Base-by-base conservation (phyloP, 92 coral and sea anemone species). In the Actinernus sp. region DNA sequence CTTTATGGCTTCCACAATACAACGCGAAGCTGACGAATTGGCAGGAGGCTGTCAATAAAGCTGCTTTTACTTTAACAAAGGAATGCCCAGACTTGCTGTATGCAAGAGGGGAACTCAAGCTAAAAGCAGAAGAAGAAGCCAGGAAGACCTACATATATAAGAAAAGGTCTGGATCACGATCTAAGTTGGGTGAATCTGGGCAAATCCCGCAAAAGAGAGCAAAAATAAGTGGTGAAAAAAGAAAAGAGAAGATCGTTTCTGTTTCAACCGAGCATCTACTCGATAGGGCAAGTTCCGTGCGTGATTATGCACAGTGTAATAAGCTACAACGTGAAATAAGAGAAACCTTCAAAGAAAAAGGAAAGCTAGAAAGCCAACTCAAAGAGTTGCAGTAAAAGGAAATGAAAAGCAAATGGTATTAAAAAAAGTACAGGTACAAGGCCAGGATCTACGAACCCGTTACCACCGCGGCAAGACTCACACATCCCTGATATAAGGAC, bases 11-110 rank as follows among this genome's bases (percentile, higher is more conserved):
- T n/a, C n/a, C n/a, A n/a, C n/a, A n/a, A n/a, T n/a, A 41, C 37
- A 39, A 58, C 9, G 75, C 81, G 27, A 39, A 55, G 3, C 67
- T 81, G 7, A 81, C 14, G 23, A 52, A 63, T 50, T 81, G 88
- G 88, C 88, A 72, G 46, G 41, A 81, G 38, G 76, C 81, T 7
- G 81, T 81, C 17, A 81, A 73, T 45, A 59, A 24, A 9, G 24
- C 29, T n/a, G 66, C 88, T 11, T 49, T 28, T 33, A 69, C 72
- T 7, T 28, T 72, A 10, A 63, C 57, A 18, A 65, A 50, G n/a
- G 18, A 71, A 40, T 73, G 71, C 43, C 80, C 80, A 25, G 63
- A 63, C 53, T 47, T 66, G 44, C 55, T 81, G 25, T 81, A 81
- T 26, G 45, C 63, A 41, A 37, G 88, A 45, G 76, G 62, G 36